These are phyloP conservation scores for Dasyprocta punctata DNA, from an alignment of 2,113 vertebrate species.

Conservation along the genomic window DNA sequence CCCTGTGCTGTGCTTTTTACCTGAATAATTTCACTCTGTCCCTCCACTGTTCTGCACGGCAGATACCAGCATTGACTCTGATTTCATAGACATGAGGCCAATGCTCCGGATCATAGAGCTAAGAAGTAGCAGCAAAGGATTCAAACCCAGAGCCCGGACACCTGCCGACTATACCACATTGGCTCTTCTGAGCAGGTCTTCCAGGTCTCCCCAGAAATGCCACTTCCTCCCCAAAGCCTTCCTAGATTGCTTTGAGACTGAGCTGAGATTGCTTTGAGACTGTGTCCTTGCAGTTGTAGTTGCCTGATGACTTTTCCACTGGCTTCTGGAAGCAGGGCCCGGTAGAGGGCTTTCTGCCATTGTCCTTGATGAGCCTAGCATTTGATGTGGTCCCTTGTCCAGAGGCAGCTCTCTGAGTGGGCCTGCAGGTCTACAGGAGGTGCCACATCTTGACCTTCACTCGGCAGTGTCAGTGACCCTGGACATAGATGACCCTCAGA, in stretches of 20 bases:
- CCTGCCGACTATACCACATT: not conserved
- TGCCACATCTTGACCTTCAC: not conserved
- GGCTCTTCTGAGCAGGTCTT: not conserved
- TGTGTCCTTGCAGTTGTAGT: not conserved
- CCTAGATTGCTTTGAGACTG: not conserved
- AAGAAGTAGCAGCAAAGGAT: not conserved
- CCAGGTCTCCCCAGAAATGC: not conserved
- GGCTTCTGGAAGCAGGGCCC: not conserved
- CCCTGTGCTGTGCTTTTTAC: not conserved
- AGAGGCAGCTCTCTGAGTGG: not conserved
- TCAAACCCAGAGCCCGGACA: not conserved
- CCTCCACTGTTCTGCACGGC: not conserved
- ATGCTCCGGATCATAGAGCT: not conserved
- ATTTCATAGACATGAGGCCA: not conserved
- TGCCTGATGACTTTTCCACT: not conserved
- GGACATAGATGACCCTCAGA: not conserved
- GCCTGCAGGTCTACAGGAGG: not conserved
- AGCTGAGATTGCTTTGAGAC: not conserved
- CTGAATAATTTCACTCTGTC: not conserved
- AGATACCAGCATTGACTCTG: not conserved
- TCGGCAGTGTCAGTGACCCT: not conserved
- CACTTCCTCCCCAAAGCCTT: slow-evolving; percentile 33
- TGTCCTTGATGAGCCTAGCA: not conserved
- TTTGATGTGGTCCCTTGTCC: not conserved
- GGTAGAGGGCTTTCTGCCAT: not conserved